Conservation (phyloP, 2,888 invertebrate species). For the Acholoe squamosa region DNA sequence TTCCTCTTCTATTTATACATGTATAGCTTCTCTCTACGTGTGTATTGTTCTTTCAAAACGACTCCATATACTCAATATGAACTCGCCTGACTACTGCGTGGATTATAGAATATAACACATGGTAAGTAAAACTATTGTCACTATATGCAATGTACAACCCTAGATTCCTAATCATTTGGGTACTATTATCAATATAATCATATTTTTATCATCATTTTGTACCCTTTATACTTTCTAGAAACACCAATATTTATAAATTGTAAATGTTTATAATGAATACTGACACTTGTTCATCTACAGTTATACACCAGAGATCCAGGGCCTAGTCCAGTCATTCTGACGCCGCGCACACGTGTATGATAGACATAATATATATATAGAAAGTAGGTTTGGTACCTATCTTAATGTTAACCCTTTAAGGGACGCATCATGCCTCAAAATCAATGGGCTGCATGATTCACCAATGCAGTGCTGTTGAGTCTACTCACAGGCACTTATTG, state of each 20-base stretch:
- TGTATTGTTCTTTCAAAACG: neutral
- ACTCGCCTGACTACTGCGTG: neutral
- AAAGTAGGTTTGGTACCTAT: neutral
- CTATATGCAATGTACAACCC: slow-evolving; percentile 38
- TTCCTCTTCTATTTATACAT: neutral
- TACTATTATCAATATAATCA: neutral
- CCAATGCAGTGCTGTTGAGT: too few species aligned
- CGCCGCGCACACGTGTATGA: neutral
- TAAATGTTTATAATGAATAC: slow-evolving; percentile 38
- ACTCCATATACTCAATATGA: neutral
- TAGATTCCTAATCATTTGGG: slow-evolving; percentile 8
- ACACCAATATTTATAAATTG: slow-evolving; percentile 13
- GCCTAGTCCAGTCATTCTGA: slow-evolving; percentile 12
- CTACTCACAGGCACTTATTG: too few species aligned
- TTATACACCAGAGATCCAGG: slow-evolving; percentile 13
- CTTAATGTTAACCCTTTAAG: too few species aligned
- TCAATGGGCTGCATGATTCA: too few species aligned
- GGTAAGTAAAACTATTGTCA: neutral
- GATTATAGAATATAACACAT: neutral
- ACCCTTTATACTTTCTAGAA: neutral
- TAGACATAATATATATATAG: neutral
- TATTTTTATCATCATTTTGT: neutral
- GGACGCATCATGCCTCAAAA: too few species aligned
- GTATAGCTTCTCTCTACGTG: neutral
- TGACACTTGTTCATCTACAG: slow-evolving; percentile 11